Percentiles rank a stretch among this genome's conserved stretches.
Evolutionary conservation across 2,888 invertebrate genomes (phyloP).

Genomic region (Xylocampa areola): DNA sequence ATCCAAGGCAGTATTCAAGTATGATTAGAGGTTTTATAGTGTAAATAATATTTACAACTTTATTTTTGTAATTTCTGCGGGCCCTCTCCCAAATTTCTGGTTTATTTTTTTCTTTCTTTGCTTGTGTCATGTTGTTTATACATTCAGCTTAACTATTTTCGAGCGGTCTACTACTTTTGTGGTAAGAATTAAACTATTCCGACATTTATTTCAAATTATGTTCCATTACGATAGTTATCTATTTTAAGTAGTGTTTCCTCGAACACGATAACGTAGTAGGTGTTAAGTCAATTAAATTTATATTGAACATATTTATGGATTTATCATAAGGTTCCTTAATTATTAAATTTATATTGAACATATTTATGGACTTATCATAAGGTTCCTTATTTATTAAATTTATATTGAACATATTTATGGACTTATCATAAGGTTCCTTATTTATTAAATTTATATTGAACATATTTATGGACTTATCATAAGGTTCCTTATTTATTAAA

Average conservation of each 20-base stretch:
- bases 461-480: too few relatives aligned
- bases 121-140: neutral
- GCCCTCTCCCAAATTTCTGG: constrained; percentile 3
- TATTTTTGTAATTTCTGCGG: neutral
- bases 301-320: too few relatives aligned
- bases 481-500: too few relatives aligned
- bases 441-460: too few relatives aligned
- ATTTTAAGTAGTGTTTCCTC: neutral
- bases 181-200: constrained; percentile 3
- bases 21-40: constrained; percentile 35
- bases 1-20: constrained; percentile 32
- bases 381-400: too few relatives aligned
- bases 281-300: neutral
- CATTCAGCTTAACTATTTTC: neutral
- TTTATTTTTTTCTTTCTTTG: constrained; percentile 4
- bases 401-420: too few relatives aligned
- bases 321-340: too few relatives aligned
- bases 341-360: too few relatives aligned
- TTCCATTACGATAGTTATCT: constrained; percentile 14
- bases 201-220: neutral
- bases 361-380: too few relatives aligned
- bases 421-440: too few relatives aligned
- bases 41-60: constrained; percentile 14
- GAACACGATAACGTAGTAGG: neutral
- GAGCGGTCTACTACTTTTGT: neutral